A percentile compares a stretch with the other conserved stretches of the same genome.
phyloP scores from a whole-genome alignment of 2,797 vertebrate species.

The Malurus leucopterus region DNA sequence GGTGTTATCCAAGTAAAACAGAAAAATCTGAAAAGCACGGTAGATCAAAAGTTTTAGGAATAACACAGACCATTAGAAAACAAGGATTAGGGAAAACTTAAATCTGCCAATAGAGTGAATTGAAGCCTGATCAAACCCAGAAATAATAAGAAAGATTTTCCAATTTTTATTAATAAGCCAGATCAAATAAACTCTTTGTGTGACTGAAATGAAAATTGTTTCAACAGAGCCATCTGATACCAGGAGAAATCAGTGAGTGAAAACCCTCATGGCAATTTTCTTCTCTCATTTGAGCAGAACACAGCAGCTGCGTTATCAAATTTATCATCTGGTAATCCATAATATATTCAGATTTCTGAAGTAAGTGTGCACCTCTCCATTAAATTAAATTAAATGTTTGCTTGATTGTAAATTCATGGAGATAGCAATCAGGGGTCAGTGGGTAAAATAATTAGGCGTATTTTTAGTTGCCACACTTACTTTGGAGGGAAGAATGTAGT shows the following conservation, averaged over 20 bases:
- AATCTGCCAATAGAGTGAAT: background rate
- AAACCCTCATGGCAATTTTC: background rate
- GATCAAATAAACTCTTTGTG: background rate
- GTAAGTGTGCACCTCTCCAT: background rate
- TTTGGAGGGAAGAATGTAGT: background rate
- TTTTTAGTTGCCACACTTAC: background rate
- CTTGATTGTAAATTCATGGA: background rate
- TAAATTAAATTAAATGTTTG: slow-evolving; percentile 24
- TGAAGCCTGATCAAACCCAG: background rate
- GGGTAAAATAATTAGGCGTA: background rate
- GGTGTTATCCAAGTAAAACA: background rate
- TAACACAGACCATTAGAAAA: background rate
- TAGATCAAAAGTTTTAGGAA: background rate
- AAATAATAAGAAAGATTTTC: background rate
- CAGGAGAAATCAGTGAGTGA: background rate
- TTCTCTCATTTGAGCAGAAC: background rate
- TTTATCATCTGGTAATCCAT: background rate
- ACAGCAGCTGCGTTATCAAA: background rate
- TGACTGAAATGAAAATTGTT: background rate
- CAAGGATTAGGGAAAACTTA: background rate
- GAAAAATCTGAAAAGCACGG: background rate
- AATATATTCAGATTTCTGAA: background rate
- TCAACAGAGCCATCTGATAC: background rate
- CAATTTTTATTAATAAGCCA: background rate
- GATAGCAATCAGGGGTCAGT: background rate